A percentile compares a stretch with the other conserved stretches of the same genome.
Conservation (phyloP, 2,113 vertebrate species). For the Onychostoma macrolepis region DNA sequence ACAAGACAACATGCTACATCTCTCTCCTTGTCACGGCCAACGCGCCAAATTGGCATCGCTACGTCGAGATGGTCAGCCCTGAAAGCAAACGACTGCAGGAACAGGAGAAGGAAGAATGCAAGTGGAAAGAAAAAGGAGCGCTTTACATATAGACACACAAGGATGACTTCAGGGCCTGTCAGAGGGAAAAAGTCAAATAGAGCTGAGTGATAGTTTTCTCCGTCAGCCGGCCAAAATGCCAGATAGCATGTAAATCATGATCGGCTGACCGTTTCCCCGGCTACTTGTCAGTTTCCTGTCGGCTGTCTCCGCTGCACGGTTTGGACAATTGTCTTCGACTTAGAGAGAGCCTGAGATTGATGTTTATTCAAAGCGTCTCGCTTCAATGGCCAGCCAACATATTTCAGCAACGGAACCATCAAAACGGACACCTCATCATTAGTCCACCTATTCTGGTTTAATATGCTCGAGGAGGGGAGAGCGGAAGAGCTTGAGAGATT, state of each 20-base stretch:
- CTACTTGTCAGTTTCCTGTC: constrained; percentile 73
- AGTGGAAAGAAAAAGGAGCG: background rate
- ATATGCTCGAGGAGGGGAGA: constrained; percentile 58
- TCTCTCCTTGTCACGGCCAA: constrained; percentile 52
- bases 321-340: constrained; percentile 72
- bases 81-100: constrained; percentile 24
- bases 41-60: constrained; percentile 71
- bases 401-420: constrained; percentile 74
- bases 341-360: constrained; percentile 70
- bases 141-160: constrained; percentile 75
- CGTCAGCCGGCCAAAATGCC: constrained; percentile 73
- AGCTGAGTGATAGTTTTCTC: constrained; percentile 78
- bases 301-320: constrained; percentile 73
- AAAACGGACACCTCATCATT: constrained; percentile 72
- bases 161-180: constrained; percentile 79
- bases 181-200: constrained; percentile 77
- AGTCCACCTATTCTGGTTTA: constrained; percentile 70
- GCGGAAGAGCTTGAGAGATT: constrained; percentile 54
- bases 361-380: constrained; percentile 75
- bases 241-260: constrained; percentile 78
- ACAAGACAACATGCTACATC: constrained; percentile 49
- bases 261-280: constrained; percentile 69
- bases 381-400: constrained; percentile 64
- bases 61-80: constrained; percentile 57
- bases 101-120: background rate